Conservation (phyloP, 2,888 invertebrate genomes). For the Trachelus troglodyta region DNA sequence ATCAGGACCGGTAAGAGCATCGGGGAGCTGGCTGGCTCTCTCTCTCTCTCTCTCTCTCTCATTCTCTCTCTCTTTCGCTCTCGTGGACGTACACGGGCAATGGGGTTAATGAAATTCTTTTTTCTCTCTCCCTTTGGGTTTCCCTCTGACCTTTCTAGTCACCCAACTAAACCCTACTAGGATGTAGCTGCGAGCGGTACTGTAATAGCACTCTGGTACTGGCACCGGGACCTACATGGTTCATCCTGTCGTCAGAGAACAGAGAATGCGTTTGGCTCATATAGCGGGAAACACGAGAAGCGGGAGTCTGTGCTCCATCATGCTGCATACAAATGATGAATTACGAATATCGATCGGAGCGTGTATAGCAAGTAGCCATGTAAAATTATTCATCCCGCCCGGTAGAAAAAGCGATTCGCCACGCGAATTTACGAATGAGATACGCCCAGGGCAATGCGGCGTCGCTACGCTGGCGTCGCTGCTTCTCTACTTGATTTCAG, state of each 20-base stretch:
- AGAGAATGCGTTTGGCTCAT: not conserved
- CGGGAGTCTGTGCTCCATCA: constrained; percentile 44
- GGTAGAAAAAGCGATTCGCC: constrained; percentile 36
- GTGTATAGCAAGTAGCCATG: constrained; percentile 17
- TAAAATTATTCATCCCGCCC: constrained; percentile 54
- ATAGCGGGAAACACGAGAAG: not conserved
- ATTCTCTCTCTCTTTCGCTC: not conserved
- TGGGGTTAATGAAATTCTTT: constrained; percentile 46
- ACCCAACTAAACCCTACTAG: not conserved
- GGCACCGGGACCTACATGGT: not conserved
- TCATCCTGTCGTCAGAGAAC: constrained; percentile 17
- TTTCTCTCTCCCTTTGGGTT: constrained; percentile 24
- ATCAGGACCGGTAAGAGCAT: not conserved
- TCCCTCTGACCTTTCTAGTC: not conserved
- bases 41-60: not conserved
- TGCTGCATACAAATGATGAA: constrained; percentile 65
- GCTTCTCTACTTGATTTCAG: constrained; percentile 55
- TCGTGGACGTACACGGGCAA: not conserved
- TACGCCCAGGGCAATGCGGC: constrained; percentile 34
- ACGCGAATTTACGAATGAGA: constrained; percentile 52
- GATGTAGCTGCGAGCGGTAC: not conserved
- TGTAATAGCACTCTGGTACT: not conserved
- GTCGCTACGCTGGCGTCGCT: constrained; percentile 37
- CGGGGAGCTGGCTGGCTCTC: constrained; percentile 10
- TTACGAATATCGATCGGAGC: constrained; percentile 61